Evolutionary conservation across 2,113 vertebrate species (phyloP).

Genomic region (Crotalus tigris): DNA sequence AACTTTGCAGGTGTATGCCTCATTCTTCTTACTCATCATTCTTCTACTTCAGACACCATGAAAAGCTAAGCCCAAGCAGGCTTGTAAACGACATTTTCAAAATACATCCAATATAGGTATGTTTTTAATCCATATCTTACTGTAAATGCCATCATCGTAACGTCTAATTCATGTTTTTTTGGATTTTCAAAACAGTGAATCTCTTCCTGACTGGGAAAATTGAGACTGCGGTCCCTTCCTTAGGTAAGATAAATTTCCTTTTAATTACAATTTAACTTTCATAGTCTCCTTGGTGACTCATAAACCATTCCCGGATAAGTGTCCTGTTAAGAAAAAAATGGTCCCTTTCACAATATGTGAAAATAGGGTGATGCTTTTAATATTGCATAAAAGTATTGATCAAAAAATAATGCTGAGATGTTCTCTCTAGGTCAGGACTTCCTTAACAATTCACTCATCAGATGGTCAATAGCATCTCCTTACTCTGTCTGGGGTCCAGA

Average conservation of each 20-base stretch:
- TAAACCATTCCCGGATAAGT: not conserved
- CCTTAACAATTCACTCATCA: not conserved
- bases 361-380: not conserved
- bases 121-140: not conserved
- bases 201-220: constrained; percentile 72
- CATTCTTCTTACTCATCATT: not conserved
- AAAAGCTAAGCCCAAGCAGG: constrained; percentile 21
- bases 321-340: not conserved
- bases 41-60: not conserved
- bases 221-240: constrained; percentile 70
- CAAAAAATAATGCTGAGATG: not conserved
- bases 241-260: constrained; percentile 54
- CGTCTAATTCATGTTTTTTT: constrained; percentile 26
- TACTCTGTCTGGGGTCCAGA: not conserved
- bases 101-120: not conserved
- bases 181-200: constrained; percentile 65
- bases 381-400: not conserved
- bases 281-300: constrained; percentile 2
- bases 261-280: not conserved
- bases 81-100: not conserved
- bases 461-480: not conserved
- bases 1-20: not conserved
- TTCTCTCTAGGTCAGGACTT: not conserved
- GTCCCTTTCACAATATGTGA: not conserved
- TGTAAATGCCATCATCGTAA: not conserved